Percentiles rank a stretch among this genome's conserved stretches.
Conservation (phyloP, 2,888 invertebrate species). For the Petrolisthes cinctipes region DNA sequence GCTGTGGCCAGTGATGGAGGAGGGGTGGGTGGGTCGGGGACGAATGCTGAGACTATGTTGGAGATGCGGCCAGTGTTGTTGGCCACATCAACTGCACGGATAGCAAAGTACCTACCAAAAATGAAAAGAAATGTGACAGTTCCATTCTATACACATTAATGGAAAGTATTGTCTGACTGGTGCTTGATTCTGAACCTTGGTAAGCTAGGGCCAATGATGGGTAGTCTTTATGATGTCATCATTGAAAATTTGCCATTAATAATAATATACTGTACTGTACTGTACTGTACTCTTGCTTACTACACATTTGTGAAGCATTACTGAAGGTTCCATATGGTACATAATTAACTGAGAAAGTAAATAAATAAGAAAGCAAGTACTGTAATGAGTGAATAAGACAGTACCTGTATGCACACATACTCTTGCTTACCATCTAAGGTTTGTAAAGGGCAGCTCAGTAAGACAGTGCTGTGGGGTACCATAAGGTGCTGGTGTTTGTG, state of each 20-base stretch:
- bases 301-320: too few relatives aligned
- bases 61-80: constrained; percentile 72
- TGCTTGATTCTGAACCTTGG: too few relatives aligned
- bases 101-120: constrained; percentile 71
- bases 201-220: too few relatives aligned
- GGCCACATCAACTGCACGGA: constrained; percentile 72
- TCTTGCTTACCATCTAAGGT: constrained; percentile 58
- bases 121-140: background rate
- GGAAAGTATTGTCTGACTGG: too few relatives aligned
- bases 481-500: constrained; percentile 47
- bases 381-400: background rate
- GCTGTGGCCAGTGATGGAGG: constrained; percentile 69
- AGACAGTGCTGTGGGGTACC: constrained; percentile 58
- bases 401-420: background rate
- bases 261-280: too few relatives aligned
- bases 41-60: constrained; percentile 74
- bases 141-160: background rate
- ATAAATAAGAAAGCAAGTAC: background rate
- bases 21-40: constrained; percentile 73
- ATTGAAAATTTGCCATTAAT: too few relatives aligned
- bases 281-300: too few relatives aligned
- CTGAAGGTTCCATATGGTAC: too few relatives aligned
- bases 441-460: constrained; percentile 62
- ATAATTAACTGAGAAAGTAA: background rate
- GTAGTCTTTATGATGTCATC: too few relatives aligned